These are phyloP conservation scores for Phoxinus dragarum DNA, from an alignment of 2,797 vertebrate genomes.

Conservation along the genomic window DNA sequence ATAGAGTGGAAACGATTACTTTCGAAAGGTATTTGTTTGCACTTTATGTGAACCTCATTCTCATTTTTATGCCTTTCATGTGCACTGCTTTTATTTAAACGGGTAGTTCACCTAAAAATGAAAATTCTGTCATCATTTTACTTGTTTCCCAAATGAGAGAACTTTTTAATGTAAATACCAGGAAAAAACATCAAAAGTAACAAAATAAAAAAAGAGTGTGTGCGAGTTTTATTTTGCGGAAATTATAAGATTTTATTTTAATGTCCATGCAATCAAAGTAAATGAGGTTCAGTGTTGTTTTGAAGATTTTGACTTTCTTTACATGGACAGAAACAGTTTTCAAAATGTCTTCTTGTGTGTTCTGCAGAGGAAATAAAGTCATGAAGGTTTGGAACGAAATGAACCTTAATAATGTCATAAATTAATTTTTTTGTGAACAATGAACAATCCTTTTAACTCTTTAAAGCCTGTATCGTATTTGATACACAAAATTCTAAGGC, in stretches of 20 bases:
- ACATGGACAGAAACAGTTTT: neutral
- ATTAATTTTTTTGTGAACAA: rapidly evolving
- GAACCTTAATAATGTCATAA: neutral
- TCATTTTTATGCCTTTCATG: neutral
- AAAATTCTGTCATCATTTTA: neutral
- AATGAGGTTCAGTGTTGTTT: neutral
- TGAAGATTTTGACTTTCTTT: neutral
- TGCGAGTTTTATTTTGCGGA: neutral
- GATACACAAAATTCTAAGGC: neutral
- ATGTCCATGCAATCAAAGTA: neutral
- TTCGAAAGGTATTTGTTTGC: slow-evolving; percentile 14
- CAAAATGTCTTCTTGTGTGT: neutral
- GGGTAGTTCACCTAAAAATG: neutral
- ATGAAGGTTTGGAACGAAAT: neutral
- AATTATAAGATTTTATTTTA: neutral
- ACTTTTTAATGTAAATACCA: neutral
- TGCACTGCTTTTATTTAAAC: neutral
- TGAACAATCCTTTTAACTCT: neutral
- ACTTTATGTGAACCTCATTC: slow-evolving; percentile 5
- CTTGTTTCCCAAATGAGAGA: neutral
- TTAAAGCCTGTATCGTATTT: neutral
- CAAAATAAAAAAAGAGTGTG: neutral
- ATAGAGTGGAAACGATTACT: slow-evolving; percentile 19
- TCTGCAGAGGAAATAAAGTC: neutral
- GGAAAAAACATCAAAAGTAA: neutral